Evolutionary conservation across 2,888 invertebrate genomes (phyloP).

Genomic region (Drosophila anceps): DNA sequence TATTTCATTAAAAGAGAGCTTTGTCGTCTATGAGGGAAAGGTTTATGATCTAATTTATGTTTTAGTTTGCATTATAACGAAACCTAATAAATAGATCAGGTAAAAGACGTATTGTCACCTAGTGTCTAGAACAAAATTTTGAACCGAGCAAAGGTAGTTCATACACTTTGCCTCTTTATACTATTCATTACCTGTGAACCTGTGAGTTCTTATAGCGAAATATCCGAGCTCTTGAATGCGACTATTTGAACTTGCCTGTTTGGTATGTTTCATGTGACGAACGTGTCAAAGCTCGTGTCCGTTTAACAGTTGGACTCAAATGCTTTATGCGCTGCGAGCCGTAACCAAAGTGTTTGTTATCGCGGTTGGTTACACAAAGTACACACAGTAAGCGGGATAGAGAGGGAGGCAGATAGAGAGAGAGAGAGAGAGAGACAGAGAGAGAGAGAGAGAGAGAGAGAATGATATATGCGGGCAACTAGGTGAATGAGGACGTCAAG

Average conservation of each 20-base stretch:
- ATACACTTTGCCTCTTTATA: background rate
- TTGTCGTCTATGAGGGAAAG: too few relatives aligned
- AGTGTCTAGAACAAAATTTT: background rate
- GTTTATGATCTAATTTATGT: background rate
- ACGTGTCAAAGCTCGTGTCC: constrained; percentile 17
- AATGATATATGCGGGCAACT: constrained; percentile 1
- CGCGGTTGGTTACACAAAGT: constrained; percentile 56
- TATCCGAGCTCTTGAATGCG: background rate
- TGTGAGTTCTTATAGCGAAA: background rate
- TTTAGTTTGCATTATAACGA: background rate
- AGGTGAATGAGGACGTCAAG: background rate
- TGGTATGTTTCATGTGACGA: background rate
- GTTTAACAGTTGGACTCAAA: constrained; percentile 19
- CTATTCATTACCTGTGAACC: background rate
- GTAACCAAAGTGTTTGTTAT: constrained; percentile 62
- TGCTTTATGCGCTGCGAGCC: constrained; percentile 37
- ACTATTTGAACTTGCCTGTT: background rate
- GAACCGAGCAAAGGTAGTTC: background rate
- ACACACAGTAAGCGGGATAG: constrained; percentile 1
- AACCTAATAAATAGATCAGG: background rate
- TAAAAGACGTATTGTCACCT: background rate
- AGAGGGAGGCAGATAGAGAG: background rate
- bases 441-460: background rate
- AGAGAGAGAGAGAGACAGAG: background rate
- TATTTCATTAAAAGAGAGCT: too few relatives aligned